phyloP scores from a whole-genome alignment of 2,888 invertebrate genomes.

The Ryuthela nishihirai region DNA sequence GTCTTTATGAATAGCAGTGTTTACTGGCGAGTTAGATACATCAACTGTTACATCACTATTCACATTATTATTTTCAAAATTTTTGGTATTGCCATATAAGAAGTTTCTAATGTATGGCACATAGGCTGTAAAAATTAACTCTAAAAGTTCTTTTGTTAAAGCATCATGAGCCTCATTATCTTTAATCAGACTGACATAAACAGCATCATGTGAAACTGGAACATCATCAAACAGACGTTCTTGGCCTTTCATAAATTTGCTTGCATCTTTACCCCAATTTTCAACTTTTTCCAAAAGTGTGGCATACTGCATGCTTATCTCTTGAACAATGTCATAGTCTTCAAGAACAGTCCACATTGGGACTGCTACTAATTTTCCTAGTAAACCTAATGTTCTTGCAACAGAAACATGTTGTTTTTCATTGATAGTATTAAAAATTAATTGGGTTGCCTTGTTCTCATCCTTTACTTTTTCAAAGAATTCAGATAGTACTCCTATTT shows the following conservation, averaged over 20 bases:
- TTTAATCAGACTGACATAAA: conserved; percentile 30
- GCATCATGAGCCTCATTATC: conserved; percentile 28
- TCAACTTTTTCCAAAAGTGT: conserved; percentile 18
- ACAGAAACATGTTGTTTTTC: conserved; percentile 25
- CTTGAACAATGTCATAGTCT: conserved; percentile 28
- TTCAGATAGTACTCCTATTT: conserved; percentile 19
- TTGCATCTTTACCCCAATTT: conserved; percentile 32
- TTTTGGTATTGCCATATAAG: conserved; percentile 8
- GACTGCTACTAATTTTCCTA: conserved; percentile 28
- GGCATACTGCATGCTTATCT: conserved; percentile 17
- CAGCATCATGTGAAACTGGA: conserved; percentile 35
- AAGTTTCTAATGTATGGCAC: conserved; percentile 16
- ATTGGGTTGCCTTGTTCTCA: too few relatives aligned
- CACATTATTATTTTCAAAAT: conserved; percentile 7
- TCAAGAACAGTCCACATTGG: conserved; percentile 32
- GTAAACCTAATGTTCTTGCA: conserved; percentile 24
- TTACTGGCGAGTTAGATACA: conserved; percentile 1
- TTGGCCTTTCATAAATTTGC: conserved; percentile 34
- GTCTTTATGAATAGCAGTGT: conserved; percentile 18
- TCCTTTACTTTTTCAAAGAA: conserved; percentile 22
- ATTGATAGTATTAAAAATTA: neutral
- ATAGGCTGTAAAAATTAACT: conserved; percentile 29
- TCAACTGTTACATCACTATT: conserved; percentile 18
- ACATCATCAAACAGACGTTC: conserved; percentile 34
- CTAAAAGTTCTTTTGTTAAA: conserved; percentile 25